Base-by-base conservation (phyloP, 2,888 invertebrate genomes). In the Helobdella robusta region DNA sequence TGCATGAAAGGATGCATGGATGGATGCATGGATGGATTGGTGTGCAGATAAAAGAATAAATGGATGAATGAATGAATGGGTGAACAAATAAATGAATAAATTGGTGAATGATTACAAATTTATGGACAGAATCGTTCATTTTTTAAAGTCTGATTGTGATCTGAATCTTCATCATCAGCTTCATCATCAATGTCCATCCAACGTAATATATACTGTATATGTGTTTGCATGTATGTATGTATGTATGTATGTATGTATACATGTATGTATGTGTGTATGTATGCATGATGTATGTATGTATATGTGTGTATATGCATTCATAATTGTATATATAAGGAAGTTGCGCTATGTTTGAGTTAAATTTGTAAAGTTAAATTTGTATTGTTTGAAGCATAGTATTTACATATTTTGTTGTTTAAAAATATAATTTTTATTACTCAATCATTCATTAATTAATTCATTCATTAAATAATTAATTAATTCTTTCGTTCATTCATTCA, bases 401-500 rank as follows among this genome's bases (percentile, higher is more conserved):
- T n/a, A n/a, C n/a, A n/a, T n/a, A n/a, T n/a, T n/a, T n/a, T n/a
- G n/a, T n/a, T n/a, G n/a, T n/a, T n/a, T n/a, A n/a, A n/a, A n/a
- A n/a, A n/a, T n/a, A n/a, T n/a, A n/a, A n/a, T n/a, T n/a, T 59
- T 59, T 30, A 59, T 23, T n/a, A 40, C n/a, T 40, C 44, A 40
- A 15, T 40, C 44, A 40, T 40, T 40, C 44, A 40, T 40, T 40
- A 11, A 40, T 40, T 40, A 11, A 40, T 40, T 40, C 44, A 40
- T 40, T 40, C 44, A 40, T 40, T 40, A 11, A 40, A 15, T 40
- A 11, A 40, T 40, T 40, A 11, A 40, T 40, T 40, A 11, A 40
- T 40, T 40, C 44, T 15, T 40, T 40, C 44, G n/a, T 40, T 40
- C 44, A 40, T 40, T 40, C 44, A 40, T 40, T 40, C 44, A 40